Base-by-base conservation (phyloP, 2,888 invertebrate genomes). In the Hypena proboscidalis region DNA sequence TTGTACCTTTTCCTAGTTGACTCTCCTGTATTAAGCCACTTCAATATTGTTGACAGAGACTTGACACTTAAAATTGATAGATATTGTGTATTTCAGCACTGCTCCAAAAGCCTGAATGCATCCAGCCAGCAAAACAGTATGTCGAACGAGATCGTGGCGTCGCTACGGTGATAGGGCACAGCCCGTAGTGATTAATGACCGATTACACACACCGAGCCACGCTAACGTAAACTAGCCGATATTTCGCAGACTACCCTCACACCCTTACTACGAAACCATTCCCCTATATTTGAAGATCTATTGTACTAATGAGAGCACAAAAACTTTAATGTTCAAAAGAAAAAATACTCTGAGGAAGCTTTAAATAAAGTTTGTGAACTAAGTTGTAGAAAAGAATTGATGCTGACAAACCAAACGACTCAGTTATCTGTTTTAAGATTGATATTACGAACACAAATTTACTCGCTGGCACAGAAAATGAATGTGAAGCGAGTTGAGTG, bases 101-200 rank as follows among this genome's bases (percentile, higher is more conserved):
- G 91, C 71, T 88, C 90, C 60, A 91, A 91, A 83, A 88, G 82
- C 74, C 71, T 85, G 77, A 91, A 90, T 74, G 79, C 82, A 59
- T 88, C 89, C 72, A 89, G 83, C 76, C 89, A 90, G 74, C 90
- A 90, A 76, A 91, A 91, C 83, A 85, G 79, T 74, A 78, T 91
- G 83, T 83, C 85, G 67, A 91, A 91, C 80, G 91, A 91, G 84
- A 90, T 91, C 74, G 81, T 84, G 66, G 83, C 90, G 43, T 85
- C 90, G 67, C 81, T 90, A 71, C 91, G 91, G 90, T 91, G 91
- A 91, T 91, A 91, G 83, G 79, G 77, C 80, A 81, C 78, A 77
- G 74, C 67, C 66, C 67, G 53, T 46, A 68, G 78, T 83, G 80
- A 85, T 84, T 84, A 82, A 85, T 85, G 80, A 83, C 67, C 79